These are phyloP conservation scores for Watersipora subatra DNA, from an alignment of 1,140 invertebrate genomes.

Conservation along the genomic window DNA sequence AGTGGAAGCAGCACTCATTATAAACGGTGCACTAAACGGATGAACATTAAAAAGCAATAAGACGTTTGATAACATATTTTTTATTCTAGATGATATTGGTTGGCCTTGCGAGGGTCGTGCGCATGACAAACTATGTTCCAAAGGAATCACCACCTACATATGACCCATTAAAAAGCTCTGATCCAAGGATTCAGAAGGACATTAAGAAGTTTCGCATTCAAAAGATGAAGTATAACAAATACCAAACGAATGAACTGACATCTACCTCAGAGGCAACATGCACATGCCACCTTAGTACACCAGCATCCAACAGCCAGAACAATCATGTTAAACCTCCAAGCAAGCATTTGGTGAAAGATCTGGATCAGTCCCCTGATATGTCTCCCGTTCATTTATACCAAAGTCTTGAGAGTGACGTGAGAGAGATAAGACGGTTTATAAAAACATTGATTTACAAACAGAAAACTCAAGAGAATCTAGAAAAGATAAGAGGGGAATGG, in stretches of 20 bases:
- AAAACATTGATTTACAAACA: conserved; percentile 20
- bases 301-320: not conserved
- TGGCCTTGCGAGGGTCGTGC: conserved; percentile 27
- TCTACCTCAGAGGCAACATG: not conserved
- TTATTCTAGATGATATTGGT: not conserved
- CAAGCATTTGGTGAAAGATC: not conserved
- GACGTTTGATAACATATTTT: no score
- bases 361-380: conserved; percentile 9
- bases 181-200: conserved; percentile 1
- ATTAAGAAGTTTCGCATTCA: conserved; percentile 10
- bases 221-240: conserved; percentile 15
- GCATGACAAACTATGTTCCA: conserved; percentile 24
- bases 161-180: no score
- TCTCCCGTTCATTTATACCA: conserved; percentile 21
- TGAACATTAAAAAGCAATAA: no score
- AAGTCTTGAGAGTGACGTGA: conserved; percentile 27
- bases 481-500: conserved; percentile 32
- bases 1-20: no score
- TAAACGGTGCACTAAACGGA: no score
- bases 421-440: conserved; percentile 25
- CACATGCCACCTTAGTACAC: not conserved
- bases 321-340: not conserved
- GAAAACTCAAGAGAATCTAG: conserved; percentile 20
- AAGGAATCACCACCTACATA: not conserved
- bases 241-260: conserved; percentile 3